A percentile compares a stretch with the other conserved stretches of the same genome.
These are phyloP conservation scores for Rhabdornis inornatus DNA, from an alignment of 2,113 vertebrate genomes.

Conservation along the genomic window DNA sequence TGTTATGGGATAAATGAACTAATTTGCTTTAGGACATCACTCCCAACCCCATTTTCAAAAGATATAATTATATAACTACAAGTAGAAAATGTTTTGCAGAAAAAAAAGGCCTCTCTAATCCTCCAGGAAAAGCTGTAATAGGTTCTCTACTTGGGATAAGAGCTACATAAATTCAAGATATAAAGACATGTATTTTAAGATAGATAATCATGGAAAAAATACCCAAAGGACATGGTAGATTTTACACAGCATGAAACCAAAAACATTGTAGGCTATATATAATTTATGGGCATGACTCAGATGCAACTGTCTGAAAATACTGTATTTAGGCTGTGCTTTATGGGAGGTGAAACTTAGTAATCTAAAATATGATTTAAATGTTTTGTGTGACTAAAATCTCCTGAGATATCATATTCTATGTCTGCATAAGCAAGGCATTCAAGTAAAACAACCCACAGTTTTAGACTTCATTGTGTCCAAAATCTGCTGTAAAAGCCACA, in stretches of 20 bases:
- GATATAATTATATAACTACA: not conserved
- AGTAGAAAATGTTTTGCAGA: not conserved
- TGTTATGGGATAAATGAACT: not conserved
- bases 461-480: not conserved
- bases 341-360: not conserved
- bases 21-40: not conserved
- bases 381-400: not conserved
- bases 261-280: not conserved
- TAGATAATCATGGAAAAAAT: not conserved
- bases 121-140: not conserved
- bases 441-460: not conserved
- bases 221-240: not conserved
- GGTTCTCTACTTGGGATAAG: not conserved
- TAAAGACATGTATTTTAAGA: not conserved
- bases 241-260: not conserved
- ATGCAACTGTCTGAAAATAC: not conserved
- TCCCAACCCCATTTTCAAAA: not conserved
- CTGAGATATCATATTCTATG: not conserved
- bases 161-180: not conserved
- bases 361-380: not conserved
- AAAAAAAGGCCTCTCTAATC: not conserved
- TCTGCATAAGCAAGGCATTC: not conserved
- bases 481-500: not conserved
- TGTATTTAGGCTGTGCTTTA: not conserved
- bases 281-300: slow-evolving; percentile 12